phyloP scores from a whole-genome alignment of 2,113 vertebrate genomes.

The Stigmatopora argus region DNA sequence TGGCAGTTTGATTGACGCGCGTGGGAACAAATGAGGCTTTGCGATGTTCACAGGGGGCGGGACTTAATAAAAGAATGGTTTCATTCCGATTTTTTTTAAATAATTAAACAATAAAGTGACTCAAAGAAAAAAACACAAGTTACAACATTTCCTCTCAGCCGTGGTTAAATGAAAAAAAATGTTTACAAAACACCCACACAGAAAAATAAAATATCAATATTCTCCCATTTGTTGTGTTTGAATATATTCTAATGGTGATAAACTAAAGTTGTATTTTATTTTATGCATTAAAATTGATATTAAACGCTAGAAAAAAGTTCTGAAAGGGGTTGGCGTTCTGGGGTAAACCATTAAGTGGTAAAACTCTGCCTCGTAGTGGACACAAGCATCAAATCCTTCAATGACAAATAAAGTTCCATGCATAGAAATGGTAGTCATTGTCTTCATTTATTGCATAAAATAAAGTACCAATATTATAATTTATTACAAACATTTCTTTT shows the following conservation, averaged over 20 bases:
- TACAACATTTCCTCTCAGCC: not conserved
- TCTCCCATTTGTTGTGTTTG: not conserved
- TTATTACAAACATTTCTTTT: conserved; percentile 52
- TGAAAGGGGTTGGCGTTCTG: not conserved
- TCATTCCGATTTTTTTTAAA: not conserved
- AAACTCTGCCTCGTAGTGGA: conserved; percentile 34
- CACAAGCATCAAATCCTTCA: not conserved
- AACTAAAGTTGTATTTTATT: not conserved
- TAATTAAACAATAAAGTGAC: not conserved
- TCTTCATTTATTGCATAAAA: conserved; percentile 59
- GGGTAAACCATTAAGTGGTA: not conserved
- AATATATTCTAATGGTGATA: not conserved
- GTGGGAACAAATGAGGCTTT: conserved; percentile 36
- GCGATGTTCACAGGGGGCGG: conserved; percentile 30
- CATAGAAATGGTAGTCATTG: not conserved
- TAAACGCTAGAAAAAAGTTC: not conserved
- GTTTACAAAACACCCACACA: not conserved
- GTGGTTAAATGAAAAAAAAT: not conserved
- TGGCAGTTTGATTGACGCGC: conserved; percentile 33
- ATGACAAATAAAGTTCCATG: not conserved
- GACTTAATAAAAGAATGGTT: conserved; percentile 39
- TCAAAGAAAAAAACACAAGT: not conserved
- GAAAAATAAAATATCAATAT: not conserved
- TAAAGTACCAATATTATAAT: conserved; percentile 43
- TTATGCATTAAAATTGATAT: not conserved